Base-by-base conservation (phyloP, 2,797 vertebrate genomes). In the Falco naumanni region DNA sequence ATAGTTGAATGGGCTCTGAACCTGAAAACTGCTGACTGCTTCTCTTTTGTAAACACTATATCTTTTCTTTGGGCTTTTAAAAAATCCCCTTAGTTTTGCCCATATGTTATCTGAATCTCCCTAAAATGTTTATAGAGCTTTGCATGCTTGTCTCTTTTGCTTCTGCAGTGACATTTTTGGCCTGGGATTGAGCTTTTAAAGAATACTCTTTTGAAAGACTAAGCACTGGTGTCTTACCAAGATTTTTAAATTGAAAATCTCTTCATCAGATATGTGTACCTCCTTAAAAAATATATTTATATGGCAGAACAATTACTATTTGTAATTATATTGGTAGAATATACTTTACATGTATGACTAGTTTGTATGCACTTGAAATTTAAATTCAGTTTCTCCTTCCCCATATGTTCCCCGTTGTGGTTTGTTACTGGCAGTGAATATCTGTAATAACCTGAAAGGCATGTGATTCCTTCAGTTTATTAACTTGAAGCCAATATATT, bases 381-480 rank as follows among this genome's bases (percentile, higher is more conserved):
- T 76, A 59, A 72, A 78, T 89, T 69, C 86, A 16, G 45, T 81
- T 83, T 84, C 26, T 90, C 22, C 13, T 89, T 91, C 34, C 29
- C 57, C 2, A 0, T 31, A 76, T 63, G 25, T 51, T 90, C n/a
- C 81, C 56, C 70, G 25, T 75, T 95, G 87, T 65, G 82, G 4
- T 54, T 71, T 88, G 61, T 91, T 92, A 71, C 84, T 92, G 81
- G 37, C 59, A 78, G 33, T n/a, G 54, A 78, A 50, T 81, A 91
- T 78, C 50, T 86, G 41, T 60, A 85, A 57, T 81, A 81, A 69
- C 90, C 65, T 86, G 65, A 29, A 51, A 93, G 84, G 17, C 33
- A 81, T 54, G 47, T 81, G 43, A 16, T 88, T 91, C 43, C 16
- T 79, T 72, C 16, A 26, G 10, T 88, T 86, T 79, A 69, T 84